Percentiles rank a stretch among this genome's conserved stretches.
phyloP scores from a whole-genome alignment of 2,113 vertebrate species.

The Lamprologus lemairii region DNA sequence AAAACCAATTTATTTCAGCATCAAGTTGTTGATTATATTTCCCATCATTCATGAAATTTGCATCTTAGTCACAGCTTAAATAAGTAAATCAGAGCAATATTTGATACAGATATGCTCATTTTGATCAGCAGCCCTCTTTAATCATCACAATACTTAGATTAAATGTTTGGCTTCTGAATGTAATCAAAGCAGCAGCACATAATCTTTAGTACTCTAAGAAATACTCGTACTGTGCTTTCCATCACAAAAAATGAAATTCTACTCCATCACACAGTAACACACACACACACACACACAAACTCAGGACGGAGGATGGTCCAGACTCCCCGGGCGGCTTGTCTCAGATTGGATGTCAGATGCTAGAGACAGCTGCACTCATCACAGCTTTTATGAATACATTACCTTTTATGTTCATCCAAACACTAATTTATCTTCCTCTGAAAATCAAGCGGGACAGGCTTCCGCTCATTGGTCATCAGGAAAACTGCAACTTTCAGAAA shows the following conservation, averaged over 20 bases:
- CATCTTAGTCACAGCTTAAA: background rate
- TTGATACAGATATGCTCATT: background rate
- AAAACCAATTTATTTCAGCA: background rate
- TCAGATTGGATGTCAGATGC: slow-evolving; percentile 66
- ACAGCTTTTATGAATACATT: slow-evolving; percentile 71
- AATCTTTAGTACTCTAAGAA: background rate
- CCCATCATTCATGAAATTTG: background rate
- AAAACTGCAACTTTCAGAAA: slow-evolving; percentile 35
- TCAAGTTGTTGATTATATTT: background rate
- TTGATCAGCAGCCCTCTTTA: background rate
- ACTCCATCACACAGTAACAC: background rate
- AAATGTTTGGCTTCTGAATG: background rate
- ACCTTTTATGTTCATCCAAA: slow-evolving; percentile 67
- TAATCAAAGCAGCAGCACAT: background rate
- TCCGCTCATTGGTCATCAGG: background rate
- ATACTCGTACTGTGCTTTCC: background rate
- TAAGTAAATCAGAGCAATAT: background rate
- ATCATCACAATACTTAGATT: background rate
- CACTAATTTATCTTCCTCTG: slow-evolving; percentile 58
- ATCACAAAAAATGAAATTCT: background rate
- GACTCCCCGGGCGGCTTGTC: slow-evolving; percentile 47
- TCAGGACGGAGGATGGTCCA: slow-evolving; percentile 28
- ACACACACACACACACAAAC: background rate
- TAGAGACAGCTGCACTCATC: slow-evolving; percentile 73
- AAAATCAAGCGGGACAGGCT: slow-evolving; percentile 51